Evolutionary conservation across 2,888 invertebrate genomes (phyloP).

Genomic region (Anorthoa munda): DNA sequence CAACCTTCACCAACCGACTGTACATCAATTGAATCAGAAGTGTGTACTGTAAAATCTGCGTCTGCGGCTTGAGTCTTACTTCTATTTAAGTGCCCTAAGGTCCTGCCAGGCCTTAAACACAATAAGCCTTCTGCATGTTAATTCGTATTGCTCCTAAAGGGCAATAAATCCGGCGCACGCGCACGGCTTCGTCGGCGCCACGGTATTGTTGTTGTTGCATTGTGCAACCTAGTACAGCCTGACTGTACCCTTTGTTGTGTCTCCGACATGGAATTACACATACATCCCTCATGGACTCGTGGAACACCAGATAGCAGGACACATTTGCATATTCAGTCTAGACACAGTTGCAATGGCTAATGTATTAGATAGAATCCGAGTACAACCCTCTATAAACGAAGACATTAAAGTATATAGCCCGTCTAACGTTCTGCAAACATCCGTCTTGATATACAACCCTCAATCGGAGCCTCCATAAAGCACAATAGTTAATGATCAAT

Average conservation of each 20-base stretch:
- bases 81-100: neutral
- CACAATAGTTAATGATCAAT: slow-evolving; percentile 54
- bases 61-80: neutral
- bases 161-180: slow-evolving; percentile 75
- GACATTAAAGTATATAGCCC: slow-evolving; percentile 53
- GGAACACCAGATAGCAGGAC: slow-evolving; percentile 21
- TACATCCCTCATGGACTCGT: slow-evolving; percentile 24
- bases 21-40: neutral
- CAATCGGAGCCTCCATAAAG: slow-evolving; percentile 39
- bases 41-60: neutral
- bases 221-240: slow-evolving; percentile 73
- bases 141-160: slow-evolving; percentile 31
- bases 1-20: neutral
- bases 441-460: slow-evolving; percentile 41
- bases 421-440: slow-evolving; percentile 46
- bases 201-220: slow-evolving; percentile 74
- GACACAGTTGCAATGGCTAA: slow-evolving; percentile 23
- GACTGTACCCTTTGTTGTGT: slow-evolving; percentile 76
- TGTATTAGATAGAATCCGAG: slow-evolving; percentile 28
- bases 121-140: slow-evolving; percentile 32
- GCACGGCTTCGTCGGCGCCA: slow-evolving; percentile 70
- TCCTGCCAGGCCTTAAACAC: neutral
- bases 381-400: slow-evolving; percentile 75
- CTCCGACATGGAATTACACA: slow-evolving; percentile 68
- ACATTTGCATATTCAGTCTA: slow-evolving; percentile 34